Conservation (phyloP, 2,797 vertebrate species). For the Sardinella longiceps region DNA sequence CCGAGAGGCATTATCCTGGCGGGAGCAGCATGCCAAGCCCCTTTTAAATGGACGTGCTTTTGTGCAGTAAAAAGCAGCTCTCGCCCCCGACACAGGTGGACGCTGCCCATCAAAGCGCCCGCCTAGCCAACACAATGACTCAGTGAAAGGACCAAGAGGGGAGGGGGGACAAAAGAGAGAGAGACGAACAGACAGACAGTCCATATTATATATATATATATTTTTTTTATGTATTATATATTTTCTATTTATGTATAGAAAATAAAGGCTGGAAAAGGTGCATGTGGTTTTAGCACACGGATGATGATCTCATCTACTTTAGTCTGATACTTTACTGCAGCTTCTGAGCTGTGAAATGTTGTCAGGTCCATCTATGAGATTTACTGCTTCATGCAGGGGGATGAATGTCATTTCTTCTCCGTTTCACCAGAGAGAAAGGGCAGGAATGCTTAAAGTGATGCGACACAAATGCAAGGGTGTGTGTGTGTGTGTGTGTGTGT, state of each 20-base stretch:
- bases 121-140: not conserved
- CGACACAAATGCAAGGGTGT: not conserved
- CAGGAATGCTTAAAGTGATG: not conserved
- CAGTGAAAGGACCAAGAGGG: not conserved
- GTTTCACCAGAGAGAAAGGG: not conserved
- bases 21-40: not conserved
- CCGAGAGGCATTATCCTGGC: not conserved
- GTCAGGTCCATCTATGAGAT: not conserved
- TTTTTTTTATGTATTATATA: too few species aligned
- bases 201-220: not conserved
- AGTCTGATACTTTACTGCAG: not conserved
- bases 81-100: constrained; percentile 2
- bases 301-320: not conserved
- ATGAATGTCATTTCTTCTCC: not conserved
- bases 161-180: not conserved
- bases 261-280: not conserved
- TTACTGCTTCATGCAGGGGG: not conserved
- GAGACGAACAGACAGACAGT: not conserved
- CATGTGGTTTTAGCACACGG: not conserved
- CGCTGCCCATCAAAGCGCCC: not conserved
- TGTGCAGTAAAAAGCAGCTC: not conserved
- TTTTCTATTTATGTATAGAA: not conserved
- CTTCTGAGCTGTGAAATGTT: not conserved
- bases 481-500: not conserved
- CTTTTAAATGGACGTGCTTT: not conserved